phyloP scores from a whole-genome alignment of 64 coral and sea anemone species.

The Montipora efflorescens region DNA sequence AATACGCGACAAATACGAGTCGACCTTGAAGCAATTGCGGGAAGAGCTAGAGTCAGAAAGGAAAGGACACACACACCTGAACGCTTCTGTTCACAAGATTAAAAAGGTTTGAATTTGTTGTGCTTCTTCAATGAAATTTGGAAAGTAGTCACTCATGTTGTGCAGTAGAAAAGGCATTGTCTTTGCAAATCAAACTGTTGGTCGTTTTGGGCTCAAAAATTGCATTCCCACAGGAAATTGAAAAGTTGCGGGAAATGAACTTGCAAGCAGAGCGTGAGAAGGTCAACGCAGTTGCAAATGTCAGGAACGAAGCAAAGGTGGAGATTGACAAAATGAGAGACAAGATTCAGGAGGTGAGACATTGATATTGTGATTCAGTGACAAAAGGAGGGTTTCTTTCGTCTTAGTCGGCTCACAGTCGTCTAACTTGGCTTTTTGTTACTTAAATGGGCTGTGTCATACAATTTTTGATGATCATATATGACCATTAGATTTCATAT shows the following conservation, averaged over 20 bases:
- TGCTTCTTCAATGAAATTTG: neutral
- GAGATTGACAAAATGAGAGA: conserved; percentile 84
- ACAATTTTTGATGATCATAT: no score
- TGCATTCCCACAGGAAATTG: conserved; percentile 75
- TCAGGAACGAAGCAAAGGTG: conserved; percentile 75
- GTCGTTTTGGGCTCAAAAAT: neutral
- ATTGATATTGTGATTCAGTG: neutral
- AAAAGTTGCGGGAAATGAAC: conserved; percentile 79
- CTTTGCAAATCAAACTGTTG: no score
- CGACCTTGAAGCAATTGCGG: conserved; percentile 77
- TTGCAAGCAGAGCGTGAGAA: conserved; percentile 89
- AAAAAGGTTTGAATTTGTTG: conserved; percentile 76
- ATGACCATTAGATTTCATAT: no score
- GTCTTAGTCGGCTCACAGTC: no score
- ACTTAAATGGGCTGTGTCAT: no score
- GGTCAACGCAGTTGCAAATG: conserved; percentile 68
- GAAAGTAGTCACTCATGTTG: neutral
- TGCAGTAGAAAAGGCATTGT: neutral
- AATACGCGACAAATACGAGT: conserved; percentile 85
- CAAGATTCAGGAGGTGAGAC: conserved; percentile 88
- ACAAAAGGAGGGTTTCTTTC: neutral
- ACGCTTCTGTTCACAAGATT: conserved; percentile 73
- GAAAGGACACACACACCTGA: conserved; percentile 75
- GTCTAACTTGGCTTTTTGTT: no score
- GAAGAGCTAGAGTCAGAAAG: conserved; percentile 87